phyloP scores from a whole-genome alignment of 1,140 invertebrate species.

The Glossosoma conforme region DNA sequence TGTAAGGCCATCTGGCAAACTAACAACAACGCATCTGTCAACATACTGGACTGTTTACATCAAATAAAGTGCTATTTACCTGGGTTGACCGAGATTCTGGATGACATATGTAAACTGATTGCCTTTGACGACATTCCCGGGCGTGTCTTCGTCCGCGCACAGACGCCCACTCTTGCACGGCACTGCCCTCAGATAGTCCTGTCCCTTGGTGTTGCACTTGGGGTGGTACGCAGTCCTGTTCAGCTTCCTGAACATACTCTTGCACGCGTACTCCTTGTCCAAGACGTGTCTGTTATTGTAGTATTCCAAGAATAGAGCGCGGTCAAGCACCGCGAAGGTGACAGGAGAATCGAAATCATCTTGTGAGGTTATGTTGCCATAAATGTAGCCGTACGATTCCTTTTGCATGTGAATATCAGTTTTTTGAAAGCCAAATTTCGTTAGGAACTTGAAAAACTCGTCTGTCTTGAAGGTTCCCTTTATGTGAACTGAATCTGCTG shows the following conservation, averaged over 20 bases:
- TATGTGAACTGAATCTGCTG: constrained; percentile 42
- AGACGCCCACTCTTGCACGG: constrained; percentile 75
- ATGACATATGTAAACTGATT: constrained; percentile 94
- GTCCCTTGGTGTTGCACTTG: constrained; percentile 71
- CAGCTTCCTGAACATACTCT: constrained; percentile 79
- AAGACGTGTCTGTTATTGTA: constrained; percentile 69
- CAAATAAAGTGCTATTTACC: constrained; percentile 54
- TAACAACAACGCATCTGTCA: too few species aligned
- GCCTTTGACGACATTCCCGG: constrained; percentile 76
- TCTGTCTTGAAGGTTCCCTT: constrained; percentile 61
- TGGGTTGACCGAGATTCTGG: constrained; percentile 80
- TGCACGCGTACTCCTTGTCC: constrained; percentile 66
- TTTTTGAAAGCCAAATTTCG: constrained; percentile 96
- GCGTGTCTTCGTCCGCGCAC: constrained; percentile 83
- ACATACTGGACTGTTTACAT: too few species aligned
- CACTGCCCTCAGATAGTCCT: constrained; percentile 83
- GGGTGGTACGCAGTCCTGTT: constrained; percentile 79
- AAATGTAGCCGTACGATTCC: constrained; percentile 82
- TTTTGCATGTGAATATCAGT: constrained; percentile 77
- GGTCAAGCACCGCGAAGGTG: constrained; percentile 82
- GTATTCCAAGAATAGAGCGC: constrained; percentile 81
- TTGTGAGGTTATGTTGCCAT: constrained; percentile 83
- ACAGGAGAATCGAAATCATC: constrained; percentile 60
- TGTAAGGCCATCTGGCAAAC: too few species aligned
- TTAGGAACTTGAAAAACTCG: constrained; percentile 86